A percentile compares a stretch with the other conserved stretches of the same genome.
Conservation (phyloP, 1,140 invertebrate genomes). For the Leptinotarsa lineolata region DNA sequence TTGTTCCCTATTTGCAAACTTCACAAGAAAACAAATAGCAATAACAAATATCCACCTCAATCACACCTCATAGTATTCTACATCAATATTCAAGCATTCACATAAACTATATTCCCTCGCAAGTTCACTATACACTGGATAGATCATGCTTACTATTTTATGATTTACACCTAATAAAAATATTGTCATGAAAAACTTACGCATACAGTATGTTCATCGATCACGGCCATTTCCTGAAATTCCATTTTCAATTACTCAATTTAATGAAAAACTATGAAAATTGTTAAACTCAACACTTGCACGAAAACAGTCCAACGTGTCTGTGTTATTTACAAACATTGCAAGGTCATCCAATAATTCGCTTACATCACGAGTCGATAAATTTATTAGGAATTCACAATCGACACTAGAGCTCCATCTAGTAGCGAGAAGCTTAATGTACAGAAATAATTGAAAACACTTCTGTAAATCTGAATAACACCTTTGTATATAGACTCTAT, state of each 20-base stretch:
- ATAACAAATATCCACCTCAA: neutral
- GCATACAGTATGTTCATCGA: constrained; percentile 49
- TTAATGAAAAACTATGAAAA: constrained; percentile 13
- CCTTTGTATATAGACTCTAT: too few relatives aligned
- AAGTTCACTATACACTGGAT: neutral
- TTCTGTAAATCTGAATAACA: too few relatives aligned
- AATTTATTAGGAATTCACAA: neutral
- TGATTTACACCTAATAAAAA: constrained; percentile 2
- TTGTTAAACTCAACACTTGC: constrained; percentile 17
- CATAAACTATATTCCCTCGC: neutral
- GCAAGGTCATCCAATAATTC: constrained; percentile 39
- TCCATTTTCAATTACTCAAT: constrained; percentile 43
- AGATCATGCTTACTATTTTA: neutral
- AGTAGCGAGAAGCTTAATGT: too few relatives aligned
- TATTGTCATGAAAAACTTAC: constrained; percentile 48
- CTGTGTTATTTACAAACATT: constrained; percentile 42
- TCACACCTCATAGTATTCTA: neutral
- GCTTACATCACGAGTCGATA: constrained; percentile 34
- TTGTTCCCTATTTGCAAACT: neutral
- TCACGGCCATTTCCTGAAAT: constrained; percentile 52
- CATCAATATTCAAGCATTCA: neutral
- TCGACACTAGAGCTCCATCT: too few relatives aligned
- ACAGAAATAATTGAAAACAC: too few relatives aligned
- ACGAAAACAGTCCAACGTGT: constrained; percentile 41
- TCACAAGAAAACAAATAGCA: neutral